These are phyloP conservation scores for Oxycera nigricornis DNA, from an alignment of 2,888 invertebrate species.

Conservation along the genomic window DNA sequence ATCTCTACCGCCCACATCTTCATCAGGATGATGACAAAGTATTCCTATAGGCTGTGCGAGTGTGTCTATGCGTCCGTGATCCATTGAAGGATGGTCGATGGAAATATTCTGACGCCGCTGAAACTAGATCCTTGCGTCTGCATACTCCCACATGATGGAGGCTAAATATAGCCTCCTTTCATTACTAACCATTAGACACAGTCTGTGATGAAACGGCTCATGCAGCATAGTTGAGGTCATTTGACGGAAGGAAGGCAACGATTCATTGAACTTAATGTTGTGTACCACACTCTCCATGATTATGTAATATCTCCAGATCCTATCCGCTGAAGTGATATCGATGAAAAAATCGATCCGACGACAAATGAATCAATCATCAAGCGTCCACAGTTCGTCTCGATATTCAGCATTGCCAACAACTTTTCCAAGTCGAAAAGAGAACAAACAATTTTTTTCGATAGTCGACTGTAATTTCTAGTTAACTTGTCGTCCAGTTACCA, in stretches of 20 bases:
- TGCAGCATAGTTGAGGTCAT: background rate
- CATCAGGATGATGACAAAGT: background rate
- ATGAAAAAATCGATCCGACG: too few relatives aligned
- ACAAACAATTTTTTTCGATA: too few relatives aligned
- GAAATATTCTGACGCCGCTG: conserved; percentile 18
- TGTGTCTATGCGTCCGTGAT: background rate
- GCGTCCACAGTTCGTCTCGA: too few relatives aligned
- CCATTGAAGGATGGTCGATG: background rate
- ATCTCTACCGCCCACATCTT: background rate
- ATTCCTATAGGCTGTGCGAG: background rate
- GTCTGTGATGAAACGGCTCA: background rate
- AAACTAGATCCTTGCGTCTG: conserved; percentile 13
- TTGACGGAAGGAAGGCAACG: too few relatives aligned
- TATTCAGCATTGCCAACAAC: too few relatives aligned
- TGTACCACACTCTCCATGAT: too few relatives aligned
- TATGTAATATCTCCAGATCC: too few relatives aligned
- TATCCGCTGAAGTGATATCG: too few relatives aligned
- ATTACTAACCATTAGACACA: background rate
- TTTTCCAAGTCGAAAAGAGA: background rate
- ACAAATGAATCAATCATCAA: too few relatives aligned
- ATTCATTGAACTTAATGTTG: too few relatives aligned
- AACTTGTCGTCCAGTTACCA: conserved; percentile 9
- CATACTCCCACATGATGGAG: conserved; percentile 21
- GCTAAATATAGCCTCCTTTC: background rate
- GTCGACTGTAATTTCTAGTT: background rate